Evolutionary conservation across 2,888 invertebrate species (phyloP), one percentile per base, ranked within the genome.

Genomic region (Sclerodermus sp.): DNA sequence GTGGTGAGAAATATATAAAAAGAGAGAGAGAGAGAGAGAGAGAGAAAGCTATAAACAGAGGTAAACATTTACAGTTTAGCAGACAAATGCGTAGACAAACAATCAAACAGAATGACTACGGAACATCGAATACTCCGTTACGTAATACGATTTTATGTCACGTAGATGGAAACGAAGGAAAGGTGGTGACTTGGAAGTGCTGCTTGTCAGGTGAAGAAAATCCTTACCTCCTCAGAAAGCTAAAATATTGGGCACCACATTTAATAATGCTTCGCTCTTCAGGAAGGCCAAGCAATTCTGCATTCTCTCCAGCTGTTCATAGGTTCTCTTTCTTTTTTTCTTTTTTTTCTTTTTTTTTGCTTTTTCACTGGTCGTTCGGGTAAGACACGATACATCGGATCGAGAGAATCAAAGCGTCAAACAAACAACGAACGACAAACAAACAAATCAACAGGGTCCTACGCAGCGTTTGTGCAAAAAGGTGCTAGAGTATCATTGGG

Each of bases 181-280:
- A 8, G 63, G 62, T 72, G 67, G 68, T 73, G 68, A 67, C 63
- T 73, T 70, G 71, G 73, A 74, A 72, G 72, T 74, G 72, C 74
- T 73, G 68, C 69, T 69, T 60, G 68, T 73, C 71, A 62, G 73
- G 70, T 64, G 75, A 74, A 69, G 74, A 71, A 73, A 71, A 72
- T 77, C 76, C 77, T 77, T 77, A 77, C 77, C 77, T 77, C 77
- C 71, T 77, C 77, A 74, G 77, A 68, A 76, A 77, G 77, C 77
- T 77, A 77, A 74, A 77, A 77, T 76, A 71, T 68, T 66, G 74
- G 74, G 74, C 67, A 74, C 70, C 71, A 74, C 70, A 66, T 76
- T 75, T 72, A 76, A 73, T 76, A 74, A 64, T 65, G 68, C 71
- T 70, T 70, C 62, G 60, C 67, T 69, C 64, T 56, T 23, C 18